Base-by-base conservation (phyloP, 2,797 vertebrate genomes). In the Chaenodraco wilsoni region DNA sequence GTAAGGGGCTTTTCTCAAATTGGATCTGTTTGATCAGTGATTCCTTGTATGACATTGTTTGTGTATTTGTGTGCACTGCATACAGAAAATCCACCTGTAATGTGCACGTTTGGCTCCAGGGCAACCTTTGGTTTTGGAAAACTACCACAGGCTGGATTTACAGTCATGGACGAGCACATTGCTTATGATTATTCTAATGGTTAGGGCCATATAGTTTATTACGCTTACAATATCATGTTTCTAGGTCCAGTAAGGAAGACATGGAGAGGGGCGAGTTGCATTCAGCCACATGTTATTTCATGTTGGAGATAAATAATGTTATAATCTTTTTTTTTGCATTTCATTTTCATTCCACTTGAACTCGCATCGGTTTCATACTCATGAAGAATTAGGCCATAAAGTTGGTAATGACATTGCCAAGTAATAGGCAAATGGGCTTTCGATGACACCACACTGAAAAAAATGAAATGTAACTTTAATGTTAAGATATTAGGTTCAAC, bases 21-120 rank as follows among this genome's bases (percentile, higher is more conserved):
- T 82, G 82, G 88, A 92, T 90, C 67, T 74, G 89, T 89, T 90
- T 91, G 88, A 92, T 91, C 85, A 75, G 71, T 37, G 59, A 2
- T 17, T 67, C 37, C 54, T 45, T 55, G 65, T 46, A 60, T 37
- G 72, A 51, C 64, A 41, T 45, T 12, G 62, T 17, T 33, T 43
- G 48, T 33, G 46, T 49, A 67, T 14, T 59, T 9, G 65, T 12
- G 51, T n/a, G 16, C 3, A 5, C 37, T 19, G 57, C 49, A 45
- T 14, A 66, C 23, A 45, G 40, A 43, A 31, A 43, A 62, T 50
- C 58, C 85, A 90, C 79, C 76, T 90, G 73, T 76, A 90, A 82
- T 49, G 59, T 62, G 64, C 61, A 63, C 71, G 55, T 83, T 77
- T 64, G 68, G n/a, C 49, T 65, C 48, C 44, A 40, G 49, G 63